phyloP scores from a whole-genome alignment of 2,113 vertebrate species.

The Myrmecophaga tridactyla region DNA sequence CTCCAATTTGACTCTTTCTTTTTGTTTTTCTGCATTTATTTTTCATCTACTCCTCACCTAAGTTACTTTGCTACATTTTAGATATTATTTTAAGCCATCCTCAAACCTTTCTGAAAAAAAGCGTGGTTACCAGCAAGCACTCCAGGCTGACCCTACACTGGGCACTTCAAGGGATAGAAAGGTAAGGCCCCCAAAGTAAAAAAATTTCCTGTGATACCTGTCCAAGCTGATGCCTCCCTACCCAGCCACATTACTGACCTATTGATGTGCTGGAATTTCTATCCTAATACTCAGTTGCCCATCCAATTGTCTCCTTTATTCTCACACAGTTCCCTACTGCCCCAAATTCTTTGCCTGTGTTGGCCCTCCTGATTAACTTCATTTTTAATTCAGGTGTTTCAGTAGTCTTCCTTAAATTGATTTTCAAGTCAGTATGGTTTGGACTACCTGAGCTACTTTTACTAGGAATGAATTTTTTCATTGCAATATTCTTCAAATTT shows the following conservation, averaged over 20 bases:
- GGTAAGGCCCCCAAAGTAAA: neutral
- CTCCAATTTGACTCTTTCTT: neutral
- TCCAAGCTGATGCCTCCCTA: neutral
- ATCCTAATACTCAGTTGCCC: neutral
- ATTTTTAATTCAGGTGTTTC: neutral
- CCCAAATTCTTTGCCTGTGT: neutral
- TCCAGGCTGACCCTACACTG: neutral
- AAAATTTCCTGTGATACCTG: neutral
- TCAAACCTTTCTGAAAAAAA: neutral
- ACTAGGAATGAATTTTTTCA: too few species aligned
- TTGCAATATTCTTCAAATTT: too few species aligned
- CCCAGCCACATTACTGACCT: neutral
- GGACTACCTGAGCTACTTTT: neutral
- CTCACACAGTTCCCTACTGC: too few species aligned
- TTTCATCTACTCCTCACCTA: neutral
- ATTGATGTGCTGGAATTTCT: neutral
- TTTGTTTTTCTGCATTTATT: neutral
- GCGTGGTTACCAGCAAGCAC: neutral
- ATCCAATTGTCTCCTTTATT: neutral
- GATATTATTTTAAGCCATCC: neutral
- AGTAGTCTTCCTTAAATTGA: neutral
- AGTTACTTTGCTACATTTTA: neutral
- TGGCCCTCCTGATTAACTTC: neutral
- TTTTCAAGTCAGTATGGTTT: neutral
- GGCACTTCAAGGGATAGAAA: neutral